Evolutionary conservation across 2,113 vertebrate genomes (phyloP).

Genomic region (Centropristis striata): DNA sequence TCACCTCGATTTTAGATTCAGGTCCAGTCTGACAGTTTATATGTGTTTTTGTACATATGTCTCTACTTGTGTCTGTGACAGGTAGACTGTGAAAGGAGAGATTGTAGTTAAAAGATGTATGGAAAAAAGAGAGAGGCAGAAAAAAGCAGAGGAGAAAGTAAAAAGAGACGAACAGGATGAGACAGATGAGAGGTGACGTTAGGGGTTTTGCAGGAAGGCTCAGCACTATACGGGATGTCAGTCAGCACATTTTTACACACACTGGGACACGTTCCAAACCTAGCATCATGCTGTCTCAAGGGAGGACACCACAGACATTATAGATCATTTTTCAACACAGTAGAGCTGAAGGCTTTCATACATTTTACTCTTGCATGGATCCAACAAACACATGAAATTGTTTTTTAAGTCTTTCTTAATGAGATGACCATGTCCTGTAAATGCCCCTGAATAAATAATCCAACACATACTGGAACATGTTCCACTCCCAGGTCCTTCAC

Average conservation of each 20-base stretch:
- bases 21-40: neutral
- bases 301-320: conserved; percentile 16
- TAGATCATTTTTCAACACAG: conserved; percentile 16
- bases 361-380: conserved; percentile 12
- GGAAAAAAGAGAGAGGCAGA: neutral
- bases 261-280: conserved; percentile 42
- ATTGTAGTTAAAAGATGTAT: neutral
- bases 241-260: conserved; percentile 53
- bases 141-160: conserved; percentile 15
- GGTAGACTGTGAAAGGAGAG: neutral
- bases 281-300: conserved; percentile 7
- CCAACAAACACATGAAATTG: neutral
- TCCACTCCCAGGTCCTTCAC: neutral
- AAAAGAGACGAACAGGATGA: conserved; percentile 17
- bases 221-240: conserved; percentile 39
- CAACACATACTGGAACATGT: neutral
- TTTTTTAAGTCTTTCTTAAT: neutral
- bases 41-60: neutral
- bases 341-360: neutral
- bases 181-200: conserved; percentile 38
- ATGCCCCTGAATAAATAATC: conserved; percentile 2
- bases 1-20: neutral
- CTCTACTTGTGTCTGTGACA: neutral
- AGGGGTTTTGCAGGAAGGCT: conserved; percentile 39
- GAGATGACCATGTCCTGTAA: neutral